Percentiles rank a stretch among this genome's conserved stretches.
phyloP scores from a whole-genome alignment of 2,113 vertebrate species.

The Otocyon megalotis region DNA sequence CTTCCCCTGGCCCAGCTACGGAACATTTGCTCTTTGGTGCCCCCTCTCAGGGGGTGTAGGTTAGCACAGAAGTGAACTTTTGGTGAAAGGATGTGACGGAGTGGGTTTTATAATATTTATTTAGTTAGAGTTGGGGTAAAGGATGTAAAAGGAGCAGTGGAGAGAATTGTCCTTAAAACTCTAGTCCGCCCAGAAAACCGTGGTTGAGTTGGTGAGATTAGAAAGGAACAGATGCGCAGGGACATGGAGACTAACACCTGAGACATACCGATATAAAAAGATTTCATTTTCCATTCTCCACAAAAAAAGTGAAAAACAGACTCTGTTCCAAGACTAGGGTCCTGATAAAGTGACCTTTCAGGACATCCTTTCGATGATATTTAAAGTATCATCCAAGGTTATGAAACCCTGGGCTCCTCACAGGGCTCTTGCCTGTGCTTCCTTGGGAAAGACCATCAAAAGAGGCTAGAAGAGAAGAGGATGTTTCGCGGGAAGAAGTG shows the following conservation, averaged over 20 bases:
- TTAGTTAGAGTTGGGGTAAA: background rate
- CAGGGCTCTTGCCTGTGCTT: background rate
- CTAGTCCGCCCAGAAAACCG: background rate
- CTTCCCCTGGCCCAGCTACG: background rate
- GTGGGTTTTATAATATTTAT: constrained; percentile 26
- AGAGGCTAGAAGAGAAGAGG: background rate
- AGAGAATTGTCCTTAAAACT: background rate
- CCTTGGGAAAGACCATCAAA: background rate
- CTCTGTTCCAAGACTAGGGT: background rate
- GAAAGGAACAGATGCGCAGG: background rate
- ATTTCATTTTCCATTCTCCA: constrained; percentile 57
- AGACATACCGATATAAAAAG: background rate
- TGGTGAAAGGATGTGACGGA: background rate
- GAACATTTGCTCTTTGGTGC: background rate
- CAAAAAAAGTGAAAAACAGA: background rate
- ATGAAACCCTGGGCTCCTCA: background rate
- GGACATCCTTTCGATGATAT: constrained; percentile 51
- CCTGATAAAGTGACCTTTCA: constrained; percentile 55
- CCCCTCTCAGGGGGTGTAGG: background rate
- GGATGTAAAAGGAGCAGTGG: background rate
- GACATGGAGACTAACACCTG: background rate
- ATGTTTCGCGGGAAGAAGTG: background rate
- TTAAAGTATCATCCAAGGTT: constrained; percentile 59
- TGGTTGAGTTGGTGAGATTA: background rate
- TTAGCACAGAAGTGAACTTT: background rate